A percentile compares a stretch with the other conserved stretches of the same genome.
phyloP scores from a whole-genome alignment of 2,797 vertebrate genomes.

The Hydrophis major region DNA sequence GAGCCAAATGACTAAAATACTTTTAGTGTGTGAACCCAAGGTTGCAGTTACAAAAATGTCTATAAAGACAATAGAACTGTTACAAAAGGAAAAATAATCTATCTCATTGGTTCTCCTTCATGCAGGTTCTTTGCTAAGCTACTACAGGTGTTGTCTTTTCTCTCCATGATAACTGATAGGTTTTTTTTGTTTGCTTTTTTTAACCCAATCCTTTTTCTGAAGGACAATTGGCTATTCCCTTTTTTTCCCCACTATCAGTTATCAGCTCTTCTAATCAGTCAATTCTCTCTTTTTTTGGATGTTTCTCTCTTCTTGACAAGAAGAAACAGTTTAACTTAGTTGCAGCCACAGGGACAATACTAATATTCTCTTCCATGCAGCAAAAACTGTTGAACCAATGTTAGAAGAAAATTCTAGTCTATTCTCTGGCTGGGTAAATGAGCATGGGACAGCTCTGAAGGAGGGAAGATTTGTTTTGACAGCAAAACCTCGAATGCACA shows the following conservation, averaged over 20 bases:
- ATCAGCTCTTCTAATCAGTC: background rate
- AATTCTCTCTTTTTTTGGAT: background rate
- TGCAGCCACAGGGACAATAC: background rate
- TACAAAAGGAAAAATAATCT: background rate
- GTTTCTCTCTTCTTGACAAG: background rate
- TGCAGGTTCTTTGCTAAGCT: background rate
- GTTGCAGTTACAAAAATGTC: background rate
- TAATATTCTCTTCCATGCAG: background rate
- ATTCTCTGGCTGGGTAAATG: background rate
- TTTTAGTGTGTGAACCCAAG: background rate
- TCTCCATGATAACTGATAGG: background rate
- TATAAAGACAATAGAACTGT: background rate
- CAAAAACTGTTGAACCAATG: background rate
- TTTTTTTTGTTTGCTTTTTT: background rate
- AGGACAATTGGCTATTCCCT: background rate
- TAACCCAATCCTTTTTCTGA: background rate
- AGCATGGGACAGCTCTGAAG: background rate
- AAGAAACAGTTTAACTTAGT: background rate
- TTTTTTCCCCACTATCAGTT: background rate
- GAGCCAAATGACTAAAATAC: background rate
- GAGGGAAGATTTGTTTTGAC: background rate
- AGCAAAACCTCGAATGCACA: background rate
- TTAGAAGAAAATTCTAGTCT: background rate
- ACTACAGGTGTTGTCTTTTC: background rate
- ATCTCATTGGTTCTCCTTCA: background rate